These are phyloP conservation scores for Sphaerophoria rueppellii DNA, from an alignment of 2,888 invertebrate genomes.

Conservation along the genomic window DNA sequence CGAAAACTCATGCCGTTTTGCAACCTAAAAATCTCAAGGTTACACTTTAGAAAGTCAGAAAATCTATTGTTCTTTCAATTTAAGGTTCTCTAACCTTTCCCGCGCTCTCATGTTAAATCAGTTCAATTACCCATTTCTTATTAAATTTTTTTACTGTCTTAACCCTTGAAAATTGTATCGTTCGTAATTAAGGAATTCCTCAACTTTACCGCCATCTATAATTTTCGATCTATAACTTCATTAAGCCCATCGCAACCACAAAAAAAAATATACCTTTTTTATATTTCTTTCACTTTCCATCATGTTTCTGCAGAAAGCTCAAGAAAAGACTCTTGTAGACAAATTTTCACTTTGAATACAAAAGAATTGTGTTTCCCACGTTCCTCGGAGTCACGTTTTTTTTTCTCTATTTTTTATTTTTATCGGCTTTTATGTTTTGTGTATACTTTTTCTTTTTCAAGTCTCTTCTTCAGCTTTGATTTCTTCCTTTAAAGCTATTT, in stretches of 20 bases:
- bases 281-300: constrained; percentile 30
- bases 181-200: constrained; percentile 17
- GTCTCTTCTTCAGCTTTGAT: constrained; percentile 15
- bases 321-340: constrained; percentile 4
- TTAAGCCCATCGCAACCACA: neutral
- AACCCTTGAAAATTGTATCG: neutral
- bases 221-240: constrained; percentile 32
- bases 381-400: constrained; percentile 62
- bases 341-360: constrained; percentile 59
- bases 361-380: constrained; percentile 58
- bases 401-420: neutral
- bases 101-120: neutral
- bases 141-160: neutral
- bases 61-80: too few relatives aligned
- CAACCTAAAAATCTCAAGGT: too few relatives aligned
- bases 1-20: too few relatives aligned
- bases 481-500: constrained; percentile 5
- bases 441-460: neutral
- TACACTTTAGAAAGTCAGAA: too few relatives aligned
- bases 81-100: neutral
- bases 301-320: constrained; percentile 55
- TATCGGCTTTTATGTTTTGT: constrained; percentile 15
- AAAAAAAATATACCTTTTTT: constrained; percentile 18
- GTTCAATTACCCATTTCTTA: constrained; percentile 5
- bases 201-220: neutral